Conservation (phyloP, 2,113 vertebrate species). For the Centropus unirufus region DNA sequence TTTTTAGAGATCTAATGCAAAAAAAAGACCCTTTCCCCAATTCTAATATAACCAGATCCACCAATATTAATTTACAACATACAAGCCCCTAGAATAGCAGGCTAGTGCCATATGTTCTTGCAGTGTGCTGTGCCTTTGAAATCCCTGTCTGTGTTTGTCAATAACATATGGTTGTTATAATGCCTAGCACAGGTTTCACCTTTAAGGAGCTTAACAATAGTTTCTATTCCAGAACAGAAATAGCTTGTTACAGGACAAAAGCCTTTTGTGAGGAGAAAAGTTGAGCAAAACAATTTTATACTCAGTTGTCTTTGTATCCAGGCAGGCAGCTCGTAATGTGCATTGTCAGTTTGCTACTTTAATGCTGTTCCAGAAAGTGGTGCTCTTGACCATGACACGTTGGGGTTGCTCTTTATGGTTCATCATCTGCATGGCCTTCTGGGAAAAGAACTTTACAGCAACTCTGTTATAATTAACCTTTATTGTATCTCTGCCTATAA, state of each 20-base stretch:
- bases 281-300: conserved; percentile 64
- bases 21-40: background rate
- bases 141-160: conserved; percentile 15
- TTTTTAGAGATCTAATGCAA: background rate
- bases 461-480: conserved; percentile 44
- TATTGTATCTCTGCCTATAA: conserved; percentile 75
- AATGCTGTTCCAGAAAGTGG: conserved; percentile 50
- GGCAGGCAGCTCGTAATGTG: conserved; percentile 59
- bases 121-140: conserved; percentile 1
- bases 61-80: background rate
- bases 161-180: conserved; percentile 8
- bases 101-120: background rate
- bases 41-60: background rate
- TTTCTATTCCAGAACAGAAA: conserved; percentile 68
- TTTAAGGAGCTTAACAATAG: conserved; percentile 67
- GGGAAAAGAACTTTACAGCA: conserved; percentile 69
- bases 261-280: conserved; percentile 53
- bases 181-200: conserved; percentile 38
- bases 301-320: conserved; percentile 69
- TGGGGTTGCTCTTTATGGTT: conserved; percentile 42
- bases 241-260: conserved; percentile 52
- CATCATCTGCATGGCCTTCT: conserved; percentile 36
- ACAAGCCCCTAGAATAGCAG: background rate
- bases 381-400: conserved; percentile 24
- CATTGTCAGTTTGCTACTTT: conserved; percentile 55